These are phyloP conservation scores for Lepidocolaptes lacrymiger DNA, from an alignment of 2,797 vertebrate genomes.

Conservation along the genomic window DNA sequence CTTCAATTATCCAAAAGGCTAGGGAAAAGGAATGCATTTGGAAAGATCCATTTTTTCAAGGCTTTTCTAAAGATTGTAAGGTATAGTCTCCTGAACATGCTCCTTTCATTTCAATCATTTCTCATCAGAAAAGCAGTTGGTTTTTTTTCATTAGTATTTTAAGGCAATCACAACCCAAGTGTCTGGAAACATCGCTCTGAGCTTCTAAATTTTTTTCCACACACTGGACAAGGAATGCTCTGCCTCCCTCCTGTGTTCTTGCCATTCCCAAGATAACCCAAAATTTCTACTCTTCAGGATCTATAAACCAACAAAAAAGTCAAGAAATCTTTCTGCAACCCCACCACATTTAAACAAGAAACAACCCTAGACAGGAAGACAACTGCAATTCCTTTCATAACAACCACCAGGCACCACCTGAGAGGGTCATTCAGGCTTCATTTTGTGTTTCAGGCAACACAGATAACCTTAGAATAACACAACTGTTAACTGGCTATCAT, in stretches of 20 bases:
- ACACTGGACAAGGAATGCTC: not conserved
- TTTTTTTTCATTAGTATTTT: not conserved
- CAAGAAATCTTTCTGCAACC: not conserved
- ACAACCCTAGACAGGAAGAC: not conserved
- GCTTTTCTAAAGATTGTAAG: not conserved
- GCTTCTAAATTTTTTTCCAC: not conserved
- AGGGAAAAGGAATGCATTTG: not conserved
- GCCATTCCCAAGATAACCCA: not conserved
- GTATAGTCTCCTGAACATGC: rapidly evolving
- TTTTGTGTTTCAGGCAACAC: not conserved
- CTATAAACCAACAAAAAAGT: not conserved
- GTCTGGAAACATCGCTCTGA: not conserved
- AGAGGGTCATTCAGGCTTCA: not conserved
- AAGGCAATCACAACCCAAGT: not conserved
- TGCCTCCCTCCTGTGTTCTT: not conserved
- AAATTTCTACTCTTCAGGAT: not conserved
- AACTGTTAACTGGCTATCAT: not conserved
- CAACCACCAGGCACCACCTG: not conserved
- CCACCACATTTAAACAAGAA: not conserved
- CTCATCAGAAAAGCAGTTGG: not conserved
- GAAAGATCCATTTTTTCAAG: not conserved
- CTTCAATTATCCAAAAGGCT: not conserved
- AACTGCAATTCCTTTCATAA: not conserved
- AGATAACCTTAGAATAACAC: not conserved
- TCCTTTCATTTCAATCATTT: not conserved